These are phyloP conservation scores for Drosophila incognita DNA, from an alignment of 2,888 invertebrate genomes.

Conservation along the genomic window DNA sequence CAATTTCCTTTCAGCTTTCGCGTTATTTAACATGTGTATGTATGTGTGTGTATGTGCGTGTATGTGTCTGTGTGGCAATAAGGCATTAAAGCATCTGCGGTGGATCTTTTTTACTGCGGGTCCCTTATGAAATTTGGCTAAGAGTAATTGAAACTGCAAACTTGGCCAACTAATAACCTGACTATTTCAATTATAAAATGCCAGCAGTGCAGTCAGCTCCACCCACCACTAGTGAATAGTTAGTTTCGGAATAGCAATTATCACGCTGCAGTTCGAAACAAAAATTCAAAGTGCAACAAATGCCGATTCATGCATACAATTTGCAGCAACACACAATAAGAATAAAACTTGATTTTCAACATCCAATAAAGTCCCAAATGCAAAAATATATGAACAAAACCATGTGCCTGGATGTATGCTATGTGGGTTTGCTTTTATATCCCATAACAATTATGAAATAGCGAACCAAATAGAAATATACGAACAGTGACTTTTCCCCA, in stretches of 20 bases:
- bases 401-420: not conserved
- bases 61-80: constrained; percentile 44
- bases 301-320: constrained; percentile 27
- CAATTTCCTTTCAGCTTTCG: not conserved
- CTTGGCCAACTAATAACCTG: constrained; percentile 43
- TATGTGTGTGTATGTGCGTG: not conserved
- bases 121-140: not conserved
- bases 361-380: constrained; percentile 20
- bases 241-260: constrained; percentile 45
- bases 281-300: constrained; percentile 18
- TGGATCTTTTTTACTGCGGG: not conserved
- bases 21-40: not conserved
- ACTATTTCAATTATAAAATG: constrained; percentile 31
- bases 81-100: constrained; percentile 49
- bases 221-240: constrained; percentile 13
- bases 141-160: constrained; percentile 24
- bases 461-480: not conserved
- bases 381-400: not conserved
- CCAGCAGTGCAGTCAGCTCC: constrained; percentile 7
- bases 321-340: not conserved
- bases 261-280: constrained; percentile 28
- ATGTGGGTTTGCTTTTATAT: not conserved
- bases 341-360: constrained; percentile 3
- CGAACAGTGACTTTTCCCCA: not conserved
- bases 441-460: constrained; percentile 1